Evolutionary conservation across 2,113 vertebrate genomes (phyloP), one percentile per base, ranked within the genome.

Genomic region (Prolemur simus): DNA sequence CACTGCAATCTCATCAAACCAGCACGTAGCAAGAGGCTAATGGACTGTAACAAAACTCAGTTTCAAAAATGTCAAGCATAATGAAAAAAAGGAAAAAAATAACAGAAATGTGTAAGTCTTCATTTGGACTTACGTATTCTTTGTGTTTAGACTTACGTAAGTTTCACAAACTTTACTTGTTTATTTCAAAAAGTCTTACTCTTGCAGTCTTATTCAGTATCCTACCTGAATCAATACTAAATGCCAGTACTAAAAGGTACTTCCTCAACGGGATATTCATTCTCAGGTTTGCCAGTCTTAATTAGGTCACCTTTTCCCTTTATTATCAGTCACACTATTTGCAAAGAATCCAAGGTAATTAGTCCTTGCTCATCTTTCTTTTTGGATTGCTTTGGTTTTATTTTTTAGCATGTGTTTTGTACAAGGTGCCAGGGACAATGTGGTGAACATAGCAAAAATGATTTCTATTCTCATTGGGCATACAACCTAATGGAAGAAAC

Each of bases 11-110:
- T 86, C 74, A 80, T 95, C 68, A 68, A 80, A 85, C 11, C 32
- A 89, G 37, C 49, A 89, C 1, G 12, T 39, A 58, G 56, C 18
- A 66, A 34, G 83, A 66, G 3, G 42, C 64, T 95, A 95, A 96
- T 92, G 94, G 90, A 52, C 87, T 96, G 58, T 83, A 80, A 60
- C 80, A 96, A 85, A 95, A 95, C 42, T 96, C 74, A 81, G 76
- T 42, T 76, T 96, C 77, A 78, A 68, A 97, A 95, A 95, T 96
- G 71, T 77, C 92, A 97, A 83, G 34, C 34, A 90, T 68, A 87
- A 87, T 95, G 86, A 83, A 87, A 90, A 92, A 90, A 52, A 32
- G 25, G 34, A 37, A 56, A 76, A 87, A 84, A 77, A 69, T 29
- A 85, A 27, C 2, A 93, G 58, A 92, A 73, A 69, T 37, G 63